Evolutionary conservation across 2,797 vertebrate species (phyloP), one percentile per base, ranked within the genome.

Genomic region (Acrossocheilus fasciatus): DNA sequence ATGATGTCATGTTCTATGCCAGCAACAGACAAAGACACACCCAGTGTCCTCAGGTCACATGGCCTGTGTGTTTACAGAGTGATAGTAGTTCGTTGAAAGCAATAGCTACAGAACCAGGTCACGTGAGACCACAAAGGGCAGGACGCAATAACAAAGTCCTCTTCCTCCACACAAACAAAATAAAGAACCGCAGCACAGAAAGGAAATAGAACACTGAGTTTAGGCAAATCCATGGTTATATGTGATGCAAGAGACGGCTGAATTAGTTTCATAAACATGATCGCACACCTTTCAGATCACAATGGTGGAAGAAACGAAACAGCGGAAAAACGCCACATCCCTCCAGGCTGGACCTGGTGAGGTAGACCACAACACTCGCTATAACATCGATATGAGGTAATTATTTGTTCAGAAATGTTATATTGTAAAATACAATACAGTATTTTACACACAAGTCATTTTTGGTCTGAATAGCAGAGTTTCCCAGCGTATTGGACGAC

Each of bases 341-440:
- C 90, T 92, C 92, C 94, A 93, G 95, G 95, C 95, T 94, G 95
- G 95, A 92, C 94, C 93, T 95, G 92, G 91, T 62, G 94, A 92
- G 89, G 92, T 90, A 84, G 91, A 91, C 85, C 45, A 91, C 34
- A 81, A 86, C 36, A 50, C 54, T 83, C 73, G 85, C 87, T 89
- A 87, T 15, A 90, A 92, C 15, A 20, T 85, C 43, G 92, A 91
- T 85, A 87, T 92, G 90, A 95, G 95, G 95, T 96, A 94, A 23
- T 4, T 15, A n/a, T 54, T 47, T 73, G 39, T 64, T 59, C 18
- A 50, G 12, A 45, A 17, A 30, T 15, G n/a, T 23, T 52, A 26
- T 26, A 18, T 12, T 45, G 30, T 45, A 43, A 30, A 64, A 45
- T 30, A 3, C 39, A 64, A 30, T 3, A 45, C 15, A 17, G 15